Conservation (phyloP, 92 coral and sea anemone species). For the Epizoanthus illoricatus region DNA sequence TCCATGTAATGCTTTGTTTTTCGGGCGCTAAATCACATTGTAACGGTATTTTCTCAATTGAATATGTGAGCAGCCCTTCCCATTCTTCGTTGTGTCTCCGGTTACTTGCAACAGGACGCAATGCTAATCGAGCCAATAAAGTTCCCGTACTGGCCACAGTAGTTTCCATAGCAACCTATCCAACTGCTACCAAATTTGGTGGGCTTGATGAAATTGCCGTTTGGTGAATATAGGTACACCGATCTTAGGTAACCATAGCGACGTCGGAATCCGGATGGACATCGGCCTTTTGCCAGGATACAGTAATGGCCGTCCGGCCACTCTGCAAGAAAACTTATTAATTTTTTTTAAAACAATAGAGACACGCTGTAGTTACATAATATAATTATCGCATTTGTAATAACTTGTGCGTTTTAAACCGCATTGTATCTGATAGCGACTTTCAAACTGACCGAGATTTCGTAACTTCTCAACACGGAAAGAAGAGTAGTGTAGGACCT, state of each 20-base stretch:
- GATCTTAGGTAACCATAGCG: slow-evolving; percentile 67
- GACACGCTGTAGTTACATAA: too few relatives aligned
- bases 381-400: too few relatives aligned
- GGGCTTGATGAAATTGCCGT: slow-evolving; percentile 48
- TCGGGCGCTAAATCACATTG: too few relatives aligned
- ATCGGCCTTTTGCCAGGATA: slow-evolving; percentile 71
- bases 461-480: too few relatives aligned
- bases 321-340: slow-evolving; percentile 29
- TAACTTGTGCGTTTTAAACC: too few relatives aligned
- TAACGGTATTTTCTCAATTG: too few relatives aligned
- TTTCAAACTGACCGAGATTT: too few relatives aligned
- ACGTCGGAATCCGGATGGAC: slow-evolving; percentile 68
- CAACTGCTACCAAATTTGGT: slow-evolving; percentile 74
- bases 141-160: slow-evolving; percentile 71
- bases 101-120: slow-evolving; percentile 81
- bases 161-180: slow-evolving; percentile 77
- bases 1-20: too few relatives aligned
- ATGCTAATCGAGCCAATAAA: slow-evolving; percentile 71
- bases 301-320: slow-evolving; percentile 82
- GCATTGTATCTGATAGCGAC: too few relatives aligned
- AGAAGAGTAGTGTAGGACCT: too few relatives aligned
- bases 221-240: slow-evolving; percentile 61
- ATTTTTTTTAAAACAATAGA: too few relatives aligned
- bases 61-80: background rate
- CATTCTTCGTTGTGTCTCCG: background rate